Evolutionary conservation across 2,797 vertebrate species (phyloP).

Genomic region (Megalops cyprinoides): DNA sequence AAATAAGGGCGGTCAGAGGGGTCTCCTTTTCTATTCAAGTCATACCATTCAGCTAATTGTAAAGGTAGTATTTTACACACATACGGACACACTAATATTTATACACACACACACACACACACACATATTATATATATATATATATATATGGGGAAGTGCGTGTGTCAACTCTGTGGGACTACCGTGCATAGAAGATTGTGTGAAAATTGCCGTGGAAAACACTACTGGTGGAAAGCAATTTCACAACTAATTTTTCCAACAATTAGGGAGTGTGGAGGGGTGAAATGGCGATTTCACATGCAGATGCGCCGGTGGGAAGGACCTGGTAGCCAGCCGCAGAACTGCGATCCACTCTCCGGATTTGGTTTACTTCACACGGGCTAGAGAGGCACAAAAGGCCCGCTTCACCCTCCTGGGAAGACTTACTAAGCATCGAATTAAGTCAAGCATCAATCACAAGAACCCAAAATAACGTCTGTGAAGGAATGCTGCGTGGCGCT

Average conservation of each 20-base stretch:
- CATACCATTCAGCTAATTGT: neutral
- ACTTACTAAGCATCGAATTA: conserved; percentile 73
- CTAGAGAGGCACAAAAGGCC: conserved; percentile 41
- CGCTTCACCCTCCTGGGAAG: conserved; percentile 69
- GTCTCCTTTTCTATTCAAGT: neutral
- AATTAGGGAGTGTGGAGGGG: conserved; percentile 73
- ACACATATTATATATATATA: neutral
- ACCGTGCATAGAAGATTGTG: conserved; percentile 13
- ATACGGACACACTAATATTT: neutral
- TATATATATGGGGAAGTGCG: neutral
- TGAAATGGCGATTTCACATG: conserved; percentile 77
- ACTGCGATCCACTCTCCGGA: conserved; percentile 64
- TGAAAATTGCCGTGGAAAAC: conserved; percentile 54
- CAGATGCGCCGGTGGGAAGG: conserved; percentile 48
- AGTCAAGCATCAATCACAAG: conserved; percentile 80
- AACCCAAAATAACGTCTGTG: conserved; percentile 58
- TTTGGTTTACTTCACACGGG: conserved; percentile 72
- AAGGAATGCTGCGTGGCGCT: neutral
- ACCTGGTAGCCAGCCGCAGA: conserved; percentile 57
- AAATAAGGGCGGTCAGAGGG: neutral
- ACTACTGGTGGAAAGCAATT: conserved; percentile 70
- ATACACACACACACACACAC: neutral
- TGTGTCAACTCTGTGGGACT: conserved; percentile 42
- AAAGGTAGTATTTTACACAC: neutral
- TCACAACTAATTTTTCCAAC: conserved; percentile 78